These are phyloP conservation scores for Spialia ferax DNA, from an alignment of 2,888 invertebrate species.

Conservation along the genomic window DNA sequence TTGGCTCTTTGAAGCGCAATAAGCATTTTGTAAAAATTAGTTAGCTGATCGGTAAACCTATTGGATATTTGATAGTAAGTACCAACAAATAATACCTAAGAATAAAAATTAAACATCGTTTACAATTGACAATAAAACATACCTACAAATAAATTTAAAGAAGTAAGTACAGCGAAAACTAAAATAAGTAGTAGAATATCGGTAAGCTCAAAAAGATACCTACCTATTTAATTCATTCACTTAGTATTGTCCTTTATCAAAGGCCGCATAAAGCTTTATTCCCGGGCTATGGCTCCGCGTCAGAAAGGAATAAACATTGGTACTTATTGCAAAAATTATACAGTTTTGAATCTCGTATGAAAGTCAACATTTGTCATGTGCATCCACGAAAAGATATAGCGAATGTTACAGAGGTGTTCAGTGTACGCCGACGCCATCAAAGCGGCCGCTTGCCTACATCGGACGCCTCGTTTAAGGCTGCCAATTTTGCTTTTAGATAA, in stretches of 20 bases:
- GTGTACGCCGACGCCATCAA: conserved; percentile 62
- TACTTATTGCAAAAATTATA: conserved; percentile 41
- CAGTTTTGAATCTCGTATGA: conserved; percentile 46
- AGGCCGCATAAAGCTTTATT: not conserved
- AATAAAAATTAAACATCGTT: not conserved
- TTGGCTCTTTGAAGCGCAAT: too few species aligned
- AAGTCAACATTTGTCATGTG: conserved; percentile 52
- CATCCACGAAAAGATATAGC: conserved; percentile 42
- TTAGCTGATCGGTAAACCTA: too few species aligned
- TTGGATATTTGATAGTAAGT: too few species aligned
- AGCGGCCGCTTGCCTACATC: conserved; percentile 55
- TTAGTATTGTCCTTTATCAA: not conserved
- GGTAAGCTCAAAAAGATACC: too few species aligned
- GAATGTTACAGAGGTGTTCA: conserved; percentile 50
- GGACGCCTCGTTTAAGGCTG: conserved; percentile 30
- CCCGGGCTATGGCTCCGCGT: conserved; percentile 31
- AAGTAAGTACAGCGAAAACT: too few species aligned
- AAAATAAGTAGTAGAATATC: too few species aligned
- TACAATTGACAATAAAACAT: too few species aligned
- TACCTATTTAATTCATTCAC: not conserved
- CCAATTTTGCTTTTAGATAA: conserved; percentile 21
- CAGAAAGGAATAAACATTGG: conserved; percentile 44
- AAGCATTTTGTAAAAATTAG: too few species aligned
- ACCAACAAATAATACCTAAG: too few species aligned
- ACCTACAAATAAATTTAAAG: too few species aligned